Percentiles rank a stretch among this genome's conserved stretches.
These are phyloP conservation scores for Turnix velox DNA, from an alignment of 2,113 vertebrate species.

Conservation along the genomic window DNA sequence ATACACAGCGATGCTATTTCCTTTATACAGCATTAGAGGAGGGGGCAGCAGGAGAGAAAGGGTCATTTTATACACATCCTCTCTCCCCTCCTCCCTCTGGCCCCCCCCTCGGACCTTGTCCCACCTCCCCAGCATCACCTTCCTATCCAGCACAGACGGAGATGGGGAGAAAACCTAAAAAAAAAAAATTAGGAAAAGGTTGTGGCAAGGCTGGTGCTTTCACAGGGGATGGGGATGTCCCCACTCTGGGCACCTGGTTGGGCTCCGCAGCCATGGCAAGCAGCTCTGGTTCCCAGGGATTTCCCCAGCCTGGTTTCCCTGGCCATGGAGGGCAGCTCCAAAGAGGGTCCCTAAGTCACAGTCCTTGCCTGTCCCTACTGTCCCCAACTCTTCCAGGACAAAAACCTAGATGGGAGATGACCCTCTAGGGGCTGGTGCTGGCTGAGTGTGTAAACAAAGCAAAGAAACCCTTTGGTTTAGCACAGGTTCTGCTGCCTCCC, in stretches of 20 bases:
- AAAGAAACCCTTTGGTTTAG: slow-evolving; percentile 64
- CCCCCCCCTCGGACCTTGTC: background rate
- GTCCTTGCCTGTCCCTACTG: background rate
- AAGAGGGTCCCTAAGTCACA: background rate
- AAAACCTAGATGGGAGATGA: background rate
- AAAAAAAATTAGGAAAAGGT: background rate
- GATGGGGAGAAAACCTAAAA: background rate
- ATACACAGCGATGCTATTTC: slow-evolving; percentile 76
- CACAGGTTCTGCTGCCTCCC: background rate
- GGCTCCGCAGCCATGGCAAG: no score
- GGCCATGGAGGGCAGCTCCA: accelerated
- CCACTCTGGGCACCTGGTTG: background rate
- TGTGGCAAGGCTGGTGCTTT: background rate
- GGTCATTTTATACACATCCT: background rate
- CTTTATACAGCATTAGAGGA: slow-evolving; percentile 79
- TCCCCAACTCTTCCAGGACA: slow-evolving; percentile 17
- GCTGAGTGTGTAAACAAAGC: slow-evolving; percentile 60
- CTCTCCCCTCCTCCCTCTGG: background rate
- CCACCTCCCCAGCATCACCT: background rate
- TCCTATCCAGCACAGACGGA: background rate
- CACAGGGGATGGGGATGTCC: background rate
- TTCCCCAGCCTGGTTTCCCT: no score
- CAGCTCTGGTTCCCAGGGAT: no score
- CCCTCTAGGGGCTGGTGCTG: background rate
- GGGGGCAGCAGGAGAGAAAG: background rate